Base-by-base conservation (phyloP, 2,113 vertebrate genomes). In the Pachyramphus minor region DNA sequence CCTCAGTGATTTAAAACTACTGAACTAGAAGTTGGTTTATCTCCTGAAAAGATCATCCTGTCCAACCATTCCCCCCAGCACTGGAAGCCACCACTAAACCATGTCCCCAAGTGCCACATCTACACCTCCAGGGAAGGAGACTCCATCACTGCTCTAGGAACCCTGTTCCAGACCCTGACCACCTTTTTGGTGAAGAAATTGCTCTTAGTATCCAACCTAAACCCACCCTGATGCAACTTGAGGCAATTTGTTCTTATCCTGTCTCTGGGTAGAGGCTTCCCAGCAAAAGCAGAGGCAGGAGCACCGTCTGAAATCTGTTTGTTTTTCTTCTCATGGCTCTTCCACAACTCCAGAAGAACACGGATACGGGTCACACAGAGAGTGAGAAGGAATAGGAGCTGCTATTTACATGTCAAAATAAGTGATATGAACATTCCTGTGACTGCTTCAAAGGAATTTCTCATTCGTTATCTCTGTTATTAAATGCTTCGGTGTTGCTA, bases 381-480 rank as follows among this genome's bases (percentile, higher is more conserved):
- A 80, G 67, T 28, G 23, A 83, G 78, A 69, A 94, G n/a, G 78
- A 96, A 25, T 53, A 81, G 52, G 60, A 93, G 76, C 76, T 89
- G 68, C 15, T 93, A 87, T 93, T 96, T 96, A 89, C 49, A 14
- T 92, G 88, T 92, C 88, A 94, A 67, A 88, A 87, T 94, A 96
- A 95, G 79, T 84, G 80, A 94, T 92, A 93, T 72, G 93, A 82
- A 81, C 75, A 92, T 95, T 93, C 87, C 90, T 82, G 71, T 95
- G 92, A 90, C 73, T 89, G 53, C 95, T 92, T 96, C 91, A 97
- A 91, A 93, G 90, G 78, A 88, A 49, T 37, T 60, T 71, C 85
- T 89, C 50, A 84, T 94, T 89, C 52, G 92, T 95, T 93, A 95
- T 93, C 76, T 81, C 72, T 39, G 39, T 67, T 84, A 69, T 74